Conservation (phyloP, 2,797 vertebrate genomes). For the Zonotrichia albicollis region DNA sequence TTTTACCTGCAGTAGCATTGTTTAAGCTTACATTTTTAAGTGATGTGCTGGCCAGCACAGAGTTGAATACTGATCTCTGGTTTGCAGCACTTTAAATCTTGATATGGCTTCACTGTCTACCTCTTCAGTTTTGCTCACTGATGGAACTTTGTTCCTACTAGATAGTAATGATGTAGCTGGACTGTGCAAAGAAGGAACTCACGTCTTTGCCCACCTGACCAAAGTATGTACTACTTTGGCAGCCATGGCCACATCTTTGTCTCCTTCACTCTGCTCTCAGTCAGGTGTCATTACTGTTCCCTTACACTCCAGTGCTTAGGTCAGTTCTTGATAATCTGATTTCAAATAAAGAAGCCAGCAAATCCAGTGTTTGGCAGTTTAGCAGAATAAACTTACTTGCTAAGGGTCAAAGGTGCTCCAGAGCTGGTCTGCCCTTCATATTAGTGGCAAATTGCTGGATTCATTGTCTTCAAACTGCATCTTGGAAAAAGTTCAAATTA, state of each 20-base stretch:
- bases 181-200: background rate
- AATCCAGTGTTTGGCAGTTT: background rate
- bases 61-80: background rate
- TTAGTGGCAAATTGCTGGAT: background rate
- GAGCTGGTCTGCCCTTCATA: background rate
- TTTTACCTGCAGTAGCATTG: background rate
- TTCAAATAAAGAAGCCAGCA: background rate
- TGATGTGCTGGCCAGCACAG: background rate
- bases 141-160: background rate
- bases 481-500: background rate
- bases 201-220: background rate
- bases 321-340: background rate
- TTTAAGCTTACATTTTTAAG: background rate
- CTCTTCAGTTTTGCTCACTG: background rate
- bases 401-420: background rate
- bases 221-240: background rate
- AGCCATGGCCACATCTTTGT: background rate
- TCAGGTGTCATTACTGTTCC: background rate
- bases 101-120: background rate
- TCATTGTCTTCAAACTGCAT: background rate
- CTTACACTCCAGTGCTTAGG: background rate
- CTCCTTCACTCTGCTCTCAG: background rate
- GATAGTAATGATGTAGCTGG: background rate
- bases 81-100: background rate
- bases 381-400: background rate